Evolutionary conservation across 2,888 invertebrate genomes (phyloP).

Genomic region (Drymonia ruficornis): DNA sequence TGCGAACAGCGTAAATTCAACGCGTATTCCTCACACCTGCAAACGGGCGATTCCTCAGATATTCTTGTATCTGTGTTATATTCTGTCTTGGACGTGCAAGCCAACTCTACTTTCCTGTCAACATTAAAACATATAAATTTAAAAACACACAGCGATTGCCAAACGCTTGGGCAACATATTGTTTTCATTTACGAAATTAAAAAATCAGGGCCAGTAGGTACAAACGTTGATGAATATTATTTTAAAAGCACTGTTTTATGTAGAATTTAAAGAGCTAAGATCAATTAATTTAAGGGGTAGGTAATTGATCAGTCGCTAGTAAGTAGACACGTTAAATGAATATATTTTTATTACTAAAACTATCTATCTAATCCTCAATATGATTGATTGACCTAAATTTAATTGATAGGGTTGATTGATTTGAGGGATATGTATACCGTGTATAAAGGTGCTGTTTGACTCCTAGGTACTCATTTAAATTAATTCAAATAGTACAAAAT

Average conservation of each 20-base stretch:
- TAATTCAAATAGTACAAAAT: neutral
- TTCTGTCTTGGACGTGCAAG: conserved; percentile 43
- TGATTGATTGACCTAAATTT: too few species aligned
- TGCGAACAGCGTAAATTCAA: neutral
- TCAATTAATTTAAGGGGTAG: conserved; percentile 15
- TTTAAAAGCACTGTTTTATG: conserved; percentile 1
- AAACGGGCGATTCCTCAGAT: conserved; percentile 20
- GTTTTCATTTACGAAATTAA: conserved; percentile 20
- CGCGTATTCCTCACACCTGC: conserved; percentile 1
- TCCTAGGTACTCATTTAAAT: neutral
- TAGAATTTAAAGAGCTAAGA: conserved; percentile 7
- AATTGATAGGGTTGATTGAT: too few species aligned
- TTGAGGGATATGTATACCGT: too few species aligned
- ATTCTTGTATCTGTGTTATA: conserved; percentile 26
- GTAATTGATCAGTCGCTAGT: neutral
- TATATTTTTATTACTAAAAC: neutral
- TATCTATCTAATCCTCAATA: too few species aligned
- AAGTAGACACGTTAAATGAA: neutral
- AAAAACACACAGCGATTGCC: conserved; percentile 44
- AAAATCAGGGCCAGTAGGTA: conserved; percentile 10
- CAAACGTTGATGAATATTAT: conserved; percentile 1
- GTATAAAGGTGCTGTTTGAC: neutral
- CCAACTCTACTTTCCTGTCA: conserved; percentile 41
- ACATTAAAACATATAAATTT: conserved; percentile 49
- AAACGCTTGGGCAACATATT: conserved; percentile 25